These are phyloP conservation scores for Napeogenes inachia DNA, from an alignment of 2,888 invertebrate species.

Conservation along the genomic window DNA sequence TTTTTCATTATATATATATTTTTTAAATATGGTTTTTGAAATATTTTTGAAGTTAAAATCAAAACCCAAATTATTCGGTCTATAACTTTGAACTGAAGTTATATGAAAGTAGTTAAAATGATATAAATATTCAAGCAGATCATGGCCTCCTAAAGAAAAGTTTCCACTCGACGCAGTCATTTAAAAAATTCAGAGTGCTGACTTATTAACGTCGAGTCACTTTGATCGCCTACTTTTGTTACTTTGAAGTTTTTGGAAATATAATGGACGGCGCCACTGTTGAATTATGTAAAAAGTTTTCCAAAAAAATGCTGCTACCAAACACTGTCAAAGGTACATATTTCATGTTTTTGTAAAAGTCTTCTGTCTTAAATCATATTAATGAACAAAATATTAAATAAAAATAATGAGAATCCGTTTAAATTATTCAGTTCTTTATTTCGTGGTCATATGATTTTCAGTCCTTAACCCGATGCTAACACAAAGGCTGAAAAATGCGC, in stretches of 20 bases:
- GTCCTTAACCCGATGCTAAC: slow-evolving; percentile 9
- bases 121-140: slow-evolving; percentile 31
- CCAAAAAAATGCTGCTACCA: neutral
- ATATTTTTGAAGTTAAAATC: neutral
- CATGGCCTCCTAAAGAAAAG: slow-evolving; percentile 46
- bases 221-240: slow-evolving; percentile 31
- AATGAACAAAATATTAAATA: neutral
- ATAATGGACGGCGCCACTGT: neutral
- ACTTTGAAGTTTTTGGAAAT: slow-evolving; percentile 21
- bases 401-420: neutral
- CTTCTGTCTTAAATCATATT: no score
- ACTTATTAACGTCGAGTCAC: slow-evolving; percentile 57
- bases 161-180: slow-evolving; percentile 48
- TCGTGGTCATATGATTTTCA: neutral
- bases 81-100: slow-evolving; percentile 10
- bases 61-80: neutral
- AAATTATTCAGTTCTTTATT: no score
- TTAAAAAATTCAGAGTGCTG: slow-evolving; percentile 67
- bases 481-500: slow-evolving; percentile 11
- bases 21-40: no score
- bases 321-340: no score
- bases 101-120: slow-evolving; percentile 38
- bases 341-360: no score
- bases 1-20: no score
- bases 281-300: neutral